Evolutionary conservation across 1,140 invertebrate species (phyloP).

Genomic region (Nasonia vitripennis): DNA sequence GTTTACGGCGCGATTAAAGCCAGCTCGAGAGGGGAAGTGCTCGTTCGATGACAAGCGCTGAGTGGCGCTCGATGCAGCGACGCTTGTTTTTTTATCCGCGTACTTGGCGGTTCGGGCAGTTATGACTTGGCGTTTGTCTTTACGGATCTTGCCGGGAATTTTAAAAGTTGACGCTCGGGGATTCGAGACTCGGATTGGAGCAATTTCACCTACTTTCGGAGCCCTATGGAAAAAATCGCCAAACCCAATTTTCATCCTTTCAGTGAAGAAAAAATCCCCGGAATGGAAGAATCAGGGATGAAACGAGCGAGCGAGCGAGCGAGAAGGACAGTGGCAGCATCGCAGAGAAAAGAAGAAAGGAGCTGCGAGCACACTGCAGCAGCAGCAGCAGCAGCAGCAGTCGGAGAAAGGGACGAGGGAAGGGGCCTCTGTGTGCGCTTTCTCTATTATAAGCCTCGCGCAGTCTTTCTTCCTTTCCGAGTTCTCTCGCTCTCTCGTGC

Average conservation of each 20-base stretch:
- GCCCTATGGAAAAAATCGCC: neutral
- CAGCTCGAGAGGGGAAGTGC: neutral
- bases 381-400: conserved; percentile 26
- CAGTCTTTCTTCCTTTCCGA: conserved; percentile 21
- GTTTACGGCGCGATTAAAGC: conserved; percentile 37
- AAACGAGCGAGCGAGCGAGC: neutral
- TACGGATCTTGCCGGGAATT: too few species aligned
- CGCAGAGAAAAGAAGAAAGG: neutral
- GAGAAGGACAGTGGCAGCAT: neutral
- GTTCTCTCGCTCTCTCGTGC: neutral
- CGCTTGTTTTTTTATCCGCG: conserved; percentile 5
- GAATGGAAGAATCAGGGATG: neutral
- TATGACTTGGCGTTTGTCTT: too few species aligned
- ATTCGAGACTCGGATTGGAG: neutral
- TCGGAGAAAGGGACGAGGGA: conserved; percentile 4
- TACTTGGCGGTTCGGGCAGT: too few species aligned
- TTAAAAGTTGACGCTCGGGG: too few species aligned
- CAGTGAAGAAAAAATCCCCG: neutral
- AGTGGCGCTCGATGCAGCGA: neutral
- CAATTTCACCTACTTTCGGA: neutral
- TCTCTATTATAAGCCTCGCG: conserved; percentile 39
- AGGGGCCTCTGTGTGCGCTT: neutral
- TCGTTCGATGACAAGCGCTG: neutral
- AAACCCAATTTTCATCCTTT: conserved; percentile 31
- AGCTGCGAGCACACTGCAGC: neutral